phyloP scores from a whole-genome alignment of 2,888 invertebrate species.

The Parthenolecanium corni region DNA sequence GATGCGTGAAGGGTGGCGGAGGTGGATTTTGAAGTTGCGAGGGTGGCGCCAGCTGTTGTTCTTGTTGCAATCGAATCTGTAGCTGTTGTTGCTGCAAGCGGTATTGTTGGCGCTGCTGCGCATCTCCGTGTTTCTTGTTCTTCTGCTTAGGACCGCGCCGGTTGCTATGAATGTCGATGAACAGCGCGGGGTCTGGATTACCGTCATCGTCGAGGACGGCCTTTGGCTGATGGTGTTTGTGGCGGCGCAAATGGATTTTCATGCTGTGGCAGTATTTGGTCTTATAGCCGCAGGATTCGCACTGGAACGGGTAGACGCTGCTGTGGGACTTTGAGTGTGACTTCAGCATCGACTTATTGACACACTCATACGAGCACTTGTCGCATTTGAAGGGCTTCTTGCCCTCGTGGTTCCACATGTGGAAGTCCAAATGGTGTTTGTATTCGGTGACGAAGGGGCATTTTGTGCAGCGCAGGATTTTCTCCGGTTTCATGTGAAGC shows the following conservation, averaged over 20 bases:
- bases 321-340: constrained; percentile 95
- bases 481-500: constrained; percentile 83
- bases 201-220: constrained; percentile 83
- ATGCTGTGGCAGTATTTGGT: constrained; percentile 97
- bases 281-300: constrained; percentile 85
- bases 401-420: constrained; percentile 85
- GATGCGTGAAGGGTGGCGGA: neutral
- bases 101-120: constrained; percentile 33
- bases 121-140: constrained; percentile 34
- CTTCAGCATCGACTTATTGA: constrained; percentile 98
- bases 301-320: constrained; percentile 81
- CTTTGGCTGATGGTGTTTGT: constrained; percentile 83
- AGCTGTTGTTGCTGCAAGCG: constrained; percentile 2
- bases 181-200: constrained; percentile 71
- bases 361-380: constrained; percentile 79
- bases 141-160: constrained; percentile 70
- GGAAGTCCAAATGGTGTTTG: constrained; percentile 97
- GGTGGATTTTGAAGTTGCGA: neutral
- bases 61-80: neutral
- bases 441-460: constrained; percentile 97
- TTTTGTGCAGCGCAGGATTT: constrained; percentile 75
- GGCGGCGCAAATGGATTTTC: constrained; percentile 87
- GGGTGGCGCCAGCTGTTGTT: constrained; percentile 15
- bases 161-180: constrained; percentile 84
- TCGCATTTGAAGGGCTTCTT: constrained; percentile 91